These are phyloP conservation scores for Calosoma granatense DNA, from an alignment of 1,140 invertebrate genomes.

Conservation along the genomic window DNA sequence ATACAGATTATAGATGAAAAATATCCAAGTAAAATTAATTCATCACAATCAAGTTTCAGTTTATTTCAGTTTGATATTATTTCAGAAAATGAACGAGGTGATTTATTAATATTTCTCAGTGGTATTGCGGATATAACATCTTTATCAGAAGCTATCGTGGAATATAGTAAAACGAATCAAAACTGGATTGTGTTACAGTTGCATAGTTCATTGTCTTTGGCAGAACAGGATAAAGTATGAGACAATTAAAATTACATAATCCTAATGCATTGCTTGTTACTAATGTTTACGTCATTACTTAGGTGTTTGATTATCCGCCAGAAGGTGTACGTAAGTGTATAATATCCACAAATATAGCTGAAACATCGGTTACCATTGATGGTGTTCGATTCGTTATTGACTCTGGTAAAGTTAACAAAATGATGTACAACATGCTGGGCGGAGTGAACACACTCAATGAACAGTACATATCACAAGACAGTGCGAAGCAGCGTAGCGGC, in stretches of 20 bases:
- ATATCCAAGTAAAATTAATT: constrained; percentile 51
- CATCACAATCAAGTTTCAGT: constrained; percentile 10
- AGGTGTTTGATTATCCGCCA: constrained; percentile 95
- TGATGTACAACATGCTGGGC: constrained; percentile 84
- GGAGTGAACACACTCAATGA: constrained; percentile 56
- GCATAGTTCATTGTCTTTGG: constrained; percentile 85
- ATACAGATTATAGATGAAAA: constrained; percentile 87
- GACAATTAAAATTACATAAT: constrained; percentile 7
- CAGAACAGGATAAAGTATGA: constrained; percentile 88
- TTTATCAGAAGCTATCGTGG: constrained; percentile 76
- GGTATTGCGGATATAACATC: constrained; percentile 91
- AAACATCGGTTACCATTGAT: constrained; percentile 98
- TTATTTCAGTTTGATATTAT: constrained; percentile 28
- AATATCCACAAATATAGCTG: constrained; percentile 98
- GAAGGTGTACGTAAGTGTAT: constrained; percentile 94
- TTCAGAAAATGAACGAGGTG: constrained; percentile 76
- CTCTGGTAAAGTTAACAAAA: constrained; percentile 95
- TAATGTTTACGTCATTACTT: constrained; percentile 17
- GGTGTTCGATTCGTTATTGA: constrained; percentile 96
- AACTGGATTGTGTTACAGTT: constrained; percentile 93
- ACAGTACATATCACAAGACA: constrained; percentile 88
- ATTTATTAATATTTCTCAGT: constrained; percentile 93
- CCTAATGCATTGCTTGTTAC: background rate
- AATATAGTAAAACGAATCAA: constrained; percentile 71
- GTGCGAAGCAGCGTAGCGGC: constrained; percentile 94